These are phyloP conservation scores for Protaetia brevitarsis DNA, from an alignment of 1,140 invertebrate genomes.

Conservation along the genomic window DNA sequence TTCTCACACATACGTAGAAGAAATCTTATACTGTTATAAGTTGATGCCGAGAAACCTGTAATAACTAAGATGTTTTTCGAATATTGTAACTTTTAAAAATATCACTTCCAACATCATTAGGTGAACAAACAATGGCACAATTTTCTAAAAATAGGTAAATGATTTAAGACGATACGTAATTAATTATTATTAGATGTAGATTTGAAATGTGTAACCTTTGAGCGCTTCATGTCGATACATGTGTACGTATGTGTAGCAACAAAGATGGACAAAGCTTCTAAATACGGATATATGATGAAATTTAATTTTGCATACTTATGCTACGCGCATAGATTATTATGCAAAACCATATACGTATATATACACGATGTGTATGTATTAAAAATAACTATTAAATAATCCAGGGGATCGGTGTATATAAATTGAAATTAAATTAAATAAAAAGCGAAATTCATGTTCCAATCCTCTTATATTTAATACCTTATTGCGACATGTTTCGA, in stretches of 20 bases:
- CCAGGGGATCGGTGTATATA: too few species aligned
- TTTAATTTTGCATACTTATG: background rate
- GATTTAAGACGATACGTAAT: background rate
- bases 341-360: too few species aligned
- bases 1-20: too few species aligned
- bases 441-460: too few species aligned
- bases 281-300: slow-evolving; percentile 8
- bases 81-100: slow-evolving; percentile 1
- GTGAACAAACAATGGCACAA: background rate
- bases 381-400: slow-evolving; percentile 4
- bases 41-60: too few species aligned
- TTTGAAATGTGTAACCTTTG: background rate
- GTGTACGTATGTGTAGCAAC: background rate
- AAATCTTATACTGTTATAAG: too few species aligned
- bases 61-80: background rate
- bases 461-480: too few species aligned
- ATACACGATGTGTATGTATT: too few species aligned
- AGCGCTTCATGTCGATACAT: too few species aligned
- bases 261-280: background rate
- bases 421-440: too few species aligned
- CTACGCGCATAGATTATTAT: background rate
- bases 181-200: background rate
- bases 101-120: background rate
- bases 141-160: slow-evolving; percentile 8
- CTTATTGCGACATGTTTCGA: too few species aligned